Percentiles rank a stretch among this genome's conserved stretches.
phyloP scores from a whole-genome alignment of 2,113 vertebrate genomes.

The Passer montanus region DNA sequence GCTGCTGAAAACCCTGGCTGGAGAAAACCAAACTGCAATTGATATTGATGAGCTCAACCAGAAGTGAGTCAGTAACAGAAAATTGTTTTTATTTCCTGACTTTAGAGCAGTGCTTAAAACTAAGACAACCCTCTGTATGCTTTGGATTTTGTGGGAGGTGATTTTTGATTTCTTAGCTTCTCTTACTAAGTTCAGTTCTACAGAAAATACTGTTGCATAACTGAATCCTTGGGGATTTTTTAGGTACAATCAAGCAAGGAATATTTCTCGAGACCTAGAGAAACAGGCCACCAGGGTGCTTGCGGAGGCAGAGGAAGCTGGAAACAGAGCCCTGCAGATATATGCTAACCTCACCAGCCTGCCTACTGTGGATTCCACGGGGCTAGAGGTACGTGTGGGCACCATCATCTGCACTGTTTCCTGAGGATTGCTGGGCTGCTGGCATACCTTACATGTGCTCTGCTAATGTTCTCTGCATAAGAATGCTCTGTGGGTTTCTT shows the following conservation, averaged over 20 bases:
- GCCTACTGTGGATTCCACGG: constrained; percentile 79
- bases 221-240: not conserved
- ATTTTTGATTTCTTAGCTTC: not conserved
- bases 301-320: constrained; percentile 87
- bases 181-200: not conserved
- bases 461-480: not conserved
- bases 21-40: constrained; percentile 84
- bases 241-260: constrained; percentile 92
- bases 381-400: constrained; percentile 80
- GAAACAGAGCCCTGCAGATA: constrained; percentile 88
- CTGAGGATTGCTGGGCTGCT: not conserved
- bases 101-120: not conserved
- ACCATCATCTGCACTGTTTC: not conserved
- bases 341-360: constrained; percentile 90
- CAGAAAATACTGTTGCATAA: not conserved
- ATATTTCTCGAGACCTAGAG: constrained; percentile 90
- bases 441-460: not conserved
- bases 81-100: not conserved
- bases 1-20: constrained; percentile 85
- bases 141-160: not conserved
- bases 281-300: constrained; percentile 88
- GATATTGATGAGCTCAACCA: constrained; percentile 92
- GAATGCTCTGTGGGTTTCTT: not conserved
- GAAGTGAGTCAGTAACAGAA: constrained; percentile 81
- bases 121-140: not conserved